Evolutionary conservation across 2,113 vertebrate species (phyloP).

Genomic region (Columbina picui): DNA sequence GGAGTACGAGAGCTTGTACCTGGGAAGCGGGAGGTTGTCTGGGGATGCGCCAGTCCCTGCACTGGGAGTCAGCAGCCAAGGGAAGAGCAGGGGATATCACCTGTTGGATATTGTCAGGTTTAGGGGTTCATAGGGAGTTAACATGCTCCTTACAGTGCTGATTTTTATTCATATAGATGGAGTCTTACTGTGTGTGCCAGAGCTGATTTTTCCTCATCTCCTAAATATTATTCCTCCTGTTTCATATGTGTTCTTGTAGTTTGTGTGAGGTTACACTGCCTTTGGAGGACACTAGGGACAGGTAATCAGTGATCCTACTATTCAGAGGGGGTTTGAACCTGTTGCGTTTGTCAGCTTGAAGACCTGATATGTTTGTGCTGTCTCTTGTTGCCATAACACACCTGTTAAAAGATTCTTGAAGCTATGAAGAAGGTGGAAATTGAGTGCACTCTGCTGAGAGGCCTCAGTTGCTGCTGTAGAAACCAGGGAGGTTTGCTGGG

Average conservation of each 20-base stretch:
- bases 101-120: background rate
- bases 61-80: background rate
- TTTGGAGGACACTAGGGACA: background rate
- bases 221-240: background rate
- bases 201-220: background rate
- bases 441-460: background rate
- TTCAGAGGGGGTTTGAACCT: background rate
- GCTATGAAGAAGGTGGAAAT: background rate
- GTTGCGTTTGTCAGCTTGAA: background rate
- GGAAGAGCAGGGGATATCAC: background rate
- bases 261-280: background rate
- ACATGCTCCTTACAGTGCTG: background rate
- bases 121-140: background rate
- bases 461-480: background rate
- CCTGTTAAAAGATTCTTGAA: background rate
- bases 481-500: background rate
- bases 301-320: background rate
- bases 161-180: background rate
- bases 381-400: background rate
- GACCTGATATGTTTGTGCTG: background rate
- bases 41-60: background rate
- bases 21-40: fast-evolving
- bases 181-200: background rate
- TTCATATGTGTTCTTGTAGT: background rate
- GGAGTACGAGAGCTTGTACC: background rate